Conservation (phyloP, 2,888 invertebrate genomes). For the Drosophila tripunctata region DNA sequence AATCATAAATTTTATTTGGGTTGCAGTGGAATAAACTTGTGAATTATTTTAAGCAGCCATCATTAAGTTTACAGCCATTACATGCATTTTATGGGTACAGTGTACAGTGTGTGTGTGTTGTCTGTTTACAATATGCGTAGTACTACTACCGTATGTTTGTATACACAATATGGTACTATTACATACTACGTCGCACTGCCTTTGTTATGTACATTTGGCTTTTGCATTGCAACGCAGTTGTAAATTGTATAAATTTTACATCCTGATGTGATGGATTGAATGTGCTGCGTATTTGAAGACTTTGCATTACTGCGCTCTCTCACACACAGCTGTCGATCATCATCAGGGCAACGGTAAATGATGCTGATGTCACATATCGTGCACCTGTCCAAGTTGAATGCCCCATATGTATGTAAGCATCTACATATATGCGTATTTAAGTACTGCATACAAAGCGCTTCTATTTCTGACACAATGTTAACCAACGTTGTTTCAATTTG, state of each 20-base stretch:
- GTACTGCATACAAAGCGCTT: slow-evolving; percentile 16
- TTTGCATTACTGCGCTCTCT: background rate
- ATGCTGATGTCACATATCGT: slow-evolving; percentile 31
- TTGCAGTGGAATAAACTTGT: no score
- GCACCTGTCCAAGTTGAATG: slow-evolving; percentile 69
- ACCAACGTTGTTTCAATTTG: slow-evolving; percentile 18
- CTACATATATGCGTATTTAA: background rate
- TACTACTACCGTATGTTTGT: background rate
- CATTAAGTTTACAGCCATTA: background rate
- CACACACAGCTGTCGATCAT: slow-evolving; percentile 61
- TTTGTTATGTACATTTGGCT: slow-evolving; percentile 25
- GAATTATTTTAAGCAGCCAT: background rate
- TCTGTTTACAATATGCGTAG: background rate
- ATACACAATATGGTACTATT: no score
- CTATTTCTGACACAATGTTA: slow-evolving; percentile 15
- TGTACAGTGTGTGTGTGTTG: background rate
- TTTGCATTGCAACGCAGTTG: slow-evolving; percentile 20
- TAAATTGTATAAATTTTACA: slow-evolving; percentile 27
- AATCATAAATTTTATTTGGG: background rate
- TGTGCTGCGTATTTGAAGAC: slow-evolving; percentile 9
- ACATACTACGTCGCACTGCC: background rate
- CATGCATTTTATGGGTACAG: background rate
- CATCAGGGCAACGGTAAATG: slow-evolving; percentile 60
- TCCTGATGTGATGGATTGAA: no score
- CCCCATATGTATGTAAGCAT: slow-evolving; percentile 12